Evolutionary conservation across 2,113 vertebrate species (phyloP).

Genomic region (Nansenia antarctica): DNA sequence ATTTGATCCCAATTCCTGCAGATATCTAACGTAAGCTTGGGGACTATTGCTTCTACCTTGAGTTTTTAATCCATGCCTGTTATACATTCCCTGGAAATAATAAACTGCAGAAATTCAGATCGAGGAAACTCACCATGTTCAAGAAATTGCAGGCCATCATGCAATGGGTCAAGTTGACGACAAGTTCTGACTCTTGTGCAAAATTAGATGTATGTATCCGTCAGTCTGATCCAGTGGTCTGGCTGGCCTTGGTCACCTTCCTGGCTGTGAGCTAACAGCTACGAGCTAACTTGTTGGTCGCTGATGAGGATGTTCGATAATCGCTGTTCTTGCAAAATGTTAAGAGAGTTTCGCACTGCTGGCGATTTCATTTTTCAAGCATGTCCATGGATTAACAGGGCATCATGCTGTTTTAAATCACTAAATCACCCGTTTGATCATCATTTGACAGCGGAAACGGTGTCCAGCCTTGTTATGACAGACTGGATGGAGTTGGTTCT

Average conservation of each 20-base stretch:
- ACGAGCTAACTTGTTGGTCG: conserved; percentile 67
- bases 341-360: not conserved
- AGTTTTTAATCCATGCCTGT: no score
- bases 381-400: not conserved
- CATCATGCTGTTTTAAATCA: not conserved
- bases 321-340: conserved; percentile 11
- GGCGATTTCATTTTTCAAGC: conserved; percentile 45
- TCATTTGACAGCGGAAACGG: not conserved
- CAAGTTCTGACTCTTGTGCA: not conserved
- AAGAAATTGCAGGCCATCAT: conserved; percentile 55
- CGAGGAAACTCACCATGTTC: conserved; percentile 50
- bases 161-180: not conserved
- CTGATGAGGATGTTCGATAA: conserved; percentile 23
- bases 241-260: not conserved
- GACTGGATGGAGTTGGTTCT: no score
- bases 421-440: not conserved
- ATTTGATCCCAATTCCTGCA: no score
- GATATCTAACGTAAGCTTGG: no score
- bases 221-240: not conserved
- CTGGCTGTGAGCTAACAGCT: conserved; percentile 24
- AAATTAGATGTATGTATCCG: not conserved
- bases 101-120: not conserved
- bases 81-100: no score
- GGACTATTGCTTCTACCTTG: no score
- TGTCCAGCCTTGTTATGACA: not conserved